A percentile compares a stretch with the other conserved stretches of the same genome.
These are phyloP conservation scores for Forpus xanthops DNA, from an alignment of 2,797 vertebrate species.

Conservation along the genomic window DNA sequence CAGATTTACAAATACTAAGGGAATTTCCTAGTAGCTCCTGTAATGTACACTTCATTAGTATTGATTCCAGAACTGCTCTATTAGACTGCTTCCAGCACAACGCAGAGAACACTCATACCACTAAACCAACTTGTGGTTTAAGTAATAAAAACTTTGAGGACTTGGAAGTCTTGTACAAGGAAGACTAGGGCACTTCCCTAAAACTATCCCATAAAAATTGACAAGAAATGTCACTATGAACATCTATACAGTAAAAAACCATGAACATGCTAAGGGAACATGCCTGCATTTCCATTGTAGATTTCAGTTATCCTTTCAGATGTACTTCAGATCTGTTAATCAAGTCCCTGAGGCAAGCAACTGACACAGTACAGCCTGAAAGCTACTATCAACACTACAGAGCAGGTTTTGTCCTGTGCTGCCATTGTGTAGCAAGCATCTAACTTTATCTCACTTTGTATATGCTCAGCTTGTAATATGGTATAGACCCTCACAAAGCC, in stretches of 20 bases:
- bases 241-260: rapidly evolving
- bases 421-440: rapidly evolving
- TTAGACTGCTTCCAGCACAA: background rate
- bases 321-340: background rate
- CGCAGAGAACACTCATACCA: rapidly evolving
- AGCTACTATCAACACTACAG: background rate
- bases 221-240: rapidly evolving
- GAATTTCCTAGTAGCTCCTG: background rate
- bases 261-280: background rate
- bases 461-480: too few relatives aligned
- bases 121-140: background rate
- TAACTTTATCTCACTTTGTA: rapidly evolving
- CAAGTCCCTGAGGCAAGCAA: rapidly evolving
- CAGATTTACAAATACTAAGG: background rate
- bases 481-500: rapidly evolving
- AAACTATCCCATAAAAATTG: background rate
- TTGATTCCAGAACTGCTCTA: background rate
- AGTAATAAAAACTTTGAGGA: background rate
- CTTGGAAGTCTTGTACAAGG: background rate
- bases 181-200: background rate
- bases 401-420: background rate
- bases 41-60: background rate
- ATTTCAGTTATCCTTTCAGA: background rate
- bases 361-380: background rate
- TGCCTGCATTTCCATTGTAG: rapidly evolving